phyloP scores from a whole-genome alignment of 2,797 vertebrate genomes.

The Chelonia mydas region DNA sequence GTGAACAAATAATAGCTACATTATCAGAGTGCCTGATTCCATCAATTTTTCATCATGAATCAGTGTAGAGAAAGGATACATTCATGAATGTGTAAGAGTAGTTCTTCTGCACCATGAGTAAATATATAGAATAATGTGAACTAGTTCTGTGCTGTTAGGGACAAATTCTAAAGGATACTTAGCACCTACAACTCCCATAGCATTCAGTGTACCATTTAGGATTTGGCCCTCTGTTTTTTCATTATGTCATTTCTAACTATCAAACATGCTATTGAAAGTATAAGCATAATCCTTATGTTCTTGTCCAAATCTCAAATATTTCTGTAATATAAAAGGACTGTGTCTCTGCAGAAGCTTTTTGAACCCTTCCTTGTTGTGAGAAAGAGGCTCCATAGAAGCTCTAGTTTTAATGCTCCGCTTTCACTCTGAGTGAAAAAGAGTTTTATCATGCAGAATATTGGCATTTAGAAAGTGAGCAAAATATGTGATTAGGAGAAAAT shows the following conservation, averaged over 20 bases:
- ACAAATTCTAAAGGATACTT: background rate
- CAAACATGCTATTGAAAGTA: background rate
- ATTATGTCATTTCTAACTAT: background rate
- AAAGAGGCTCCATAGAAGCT: background rate
- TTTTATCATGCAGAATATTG: background rate
- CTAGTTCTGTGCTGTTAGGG: background rate
- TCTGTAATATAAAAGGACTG: background rate
- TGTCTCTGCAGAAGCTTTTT: background rate
- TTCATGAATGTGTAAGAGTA: background rate
- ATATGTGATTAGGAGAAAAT: conserved; percentile 15
- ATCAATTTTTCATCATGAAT: background rate
- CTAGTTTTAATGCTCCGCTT: background rate
- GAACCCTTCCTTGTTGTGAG: background rate
- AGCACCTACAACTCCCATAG: background rate
- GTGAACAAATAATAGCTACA: accelerated
- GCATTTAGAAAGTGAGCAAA: background rate
- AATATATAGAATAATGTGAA: background rate
- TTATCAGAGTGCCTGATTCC: background rate
- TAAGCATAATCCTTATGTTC: background rate
- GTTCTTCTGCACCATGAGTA: background rate
- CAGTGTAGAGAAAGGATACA: background rate
- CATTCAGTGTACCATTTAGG: background rate
- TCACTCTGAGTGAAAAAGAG: background rate
- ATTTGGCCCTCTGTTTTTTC: background rate
- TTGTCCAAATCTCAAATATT: background rate